Evolutionary conservation across 2,888 invertebrate genomes (phyloP).

Genomic region (Chrysopilus asiliformis): DNA sequence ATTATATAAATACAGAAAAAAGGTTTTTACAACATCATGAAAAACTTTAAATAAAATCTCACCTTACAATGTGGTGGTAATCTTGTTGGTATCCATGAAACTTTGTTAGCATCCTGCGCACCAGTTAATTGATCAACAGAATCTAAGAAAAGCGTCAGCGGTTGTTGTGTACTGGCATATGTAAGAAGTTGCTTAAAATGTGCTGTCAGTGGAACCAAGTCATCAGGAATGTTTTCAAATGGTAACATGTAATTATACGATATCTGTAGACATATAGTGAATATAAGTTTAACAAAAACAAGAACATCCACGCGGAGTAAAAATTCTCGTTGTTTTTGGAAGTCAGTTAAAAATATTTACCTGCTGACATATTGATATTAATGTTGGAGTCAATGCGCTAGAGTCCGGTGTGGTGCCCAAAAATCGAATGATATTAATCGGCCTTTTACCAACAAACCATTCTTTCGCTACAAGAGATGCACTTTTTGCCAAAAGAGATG

Average conservation of each 20-base stretch:
- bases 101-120: constrained; percentile 85
- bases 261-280: constrained; percentile 48
- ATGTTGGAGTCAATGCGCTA: constrained; percentile 82
- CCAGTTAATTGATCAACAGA: constrained; percentile 95
- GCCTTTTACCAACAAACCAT: constrained; percentile 63
- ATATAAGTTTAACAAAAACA: too few relatives aligned
- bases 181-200: constrained; percentile 89
- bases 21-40: too few relatives aligned
- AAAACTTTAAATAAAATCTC: constrained; percentile 11
- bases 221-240: constrained; percentile 90
- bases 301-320: too few relatives aligned
- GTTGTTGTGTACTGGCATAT: constrained; percentile 67
- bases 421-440: constrained; percentile 81
- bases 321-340: too few relatives aligned
- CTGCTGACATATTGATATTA: constrained; percentile 92
- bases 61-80: constrained; percentile 83
- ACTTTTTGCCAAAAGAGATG: constrained; percentile 84
- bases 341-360: too few relatives aligned
- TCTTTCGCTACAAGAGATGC: constrained; percentile 63
- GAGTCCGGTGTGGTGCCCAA: constrained; percentile 96
- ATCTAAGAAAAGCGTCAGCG: constrained; percentile 82
- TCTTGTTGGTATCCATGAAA: constrained; percentile 90
- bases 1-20: too few relatives aligned
- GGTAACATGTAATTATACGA: constrained; percentile 85
- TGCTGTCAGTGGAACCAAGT: constrained; percentile 87